Conservation (phyloP, 2,797 vertebrate species). For the Scleropages formosus region DNA sequence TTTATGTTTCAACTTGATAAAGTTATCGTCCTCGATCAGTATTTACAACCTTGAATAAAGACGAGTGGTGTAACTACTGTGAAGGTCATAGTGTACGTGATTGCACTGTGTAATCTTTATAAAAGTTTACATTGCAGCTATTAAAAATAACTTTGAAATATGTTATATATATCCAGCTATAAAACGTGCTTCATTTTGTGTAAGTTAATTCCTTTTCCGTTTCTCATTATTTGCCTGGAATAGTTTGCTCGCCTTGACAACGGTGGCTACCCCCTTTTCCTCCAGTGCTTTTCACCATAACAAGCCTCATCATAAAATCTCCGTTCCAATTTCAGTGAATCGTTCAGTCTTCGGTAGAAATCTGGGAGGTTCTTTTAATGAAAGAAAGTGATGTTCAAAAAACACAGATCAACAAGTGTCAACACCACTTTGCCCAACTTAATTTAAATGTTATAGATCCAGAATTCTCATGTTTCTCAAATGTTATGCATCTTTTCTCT, state of each 20-base stretch:
- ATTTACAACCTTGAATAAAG: not conserved
- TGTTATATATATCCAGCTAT: not conserved
- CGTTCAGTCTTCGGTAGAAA: conserved; percentile 7
- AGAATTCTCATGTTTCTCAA: no score
- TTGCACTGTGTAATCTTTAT: no score
- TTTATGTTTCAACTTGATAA: not conserved
- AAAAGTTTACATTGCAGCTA: no score
- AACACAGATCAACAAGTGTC: not conserved
- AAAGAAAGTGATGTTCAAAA: not conserved
- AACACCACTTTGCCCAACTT: not conserved
- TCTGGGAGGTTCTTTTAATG: not conserved
- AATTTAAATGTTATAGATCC: not conserved
- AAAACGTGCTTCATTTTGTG: not conserved
- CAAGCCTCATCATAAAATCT: conserved; percentile 27
- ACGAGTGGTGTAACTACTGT: not conserved
- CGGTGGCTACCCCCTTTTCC: conserved; percentile 20
- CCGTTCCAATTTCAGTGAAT: not conserved
- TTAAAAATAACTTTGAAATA: not conserved
- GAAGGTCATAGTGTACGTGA: not conserved
- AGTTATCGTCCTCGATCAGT: not conserved
- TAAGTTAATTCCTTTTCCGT: not conserved
- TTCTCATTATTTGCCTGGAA: conserved; percentile 11
- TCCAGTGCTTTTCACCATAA: conserved; percentile 39
- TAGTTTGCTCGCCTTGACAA: conserved; percentile 28
- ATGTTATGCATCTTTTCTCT: no score